Percentiles rank a stretch among this genome's conserved stretches.
Conservation (phyloP, 2,113 vertebrate genomes). For the Corynorhinus townsendii region DNA sequence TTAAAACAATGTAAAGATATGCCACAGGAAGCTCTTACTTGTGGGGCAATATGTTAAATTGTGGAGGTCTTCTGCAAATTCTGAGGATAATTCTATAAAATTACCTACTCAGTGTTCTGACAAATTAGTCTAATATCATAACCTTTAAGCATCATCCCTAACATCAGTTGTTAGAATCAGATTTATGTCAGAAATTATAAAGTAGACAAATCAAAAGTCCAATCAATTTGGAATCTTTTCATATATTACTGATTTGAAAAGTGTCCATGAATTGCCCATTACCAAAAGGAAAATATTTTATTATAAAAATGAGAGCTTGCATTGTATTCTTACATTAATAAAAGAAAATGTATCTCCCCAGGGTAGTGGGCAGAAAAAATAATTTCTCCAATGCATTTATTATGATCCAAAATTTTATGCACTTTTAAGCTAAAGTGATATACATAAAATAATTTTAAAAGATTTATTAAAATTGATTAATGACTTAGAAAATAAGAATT, state of each 20-base stretch:
- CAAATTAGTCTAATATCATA: neutral
- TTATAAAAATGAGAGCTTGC: neutral
- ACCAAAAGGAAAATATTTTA: neutral
- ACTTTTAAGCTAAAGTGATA: neutral
- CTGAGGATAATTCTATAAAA: constrained; percentile 2
- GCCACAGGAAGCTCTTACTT: neutral
- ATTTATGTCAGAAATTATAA: neutral
- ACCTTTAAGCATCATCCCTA: neutral
- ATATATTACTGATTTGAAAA: constrained; percentile 16
- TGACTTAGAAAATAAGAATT: constrained; percentile 27
- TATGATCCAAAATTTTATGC: neutral
- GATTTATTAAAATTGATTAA: constrained; percentile 23
- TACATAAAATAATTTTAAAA: neutral
- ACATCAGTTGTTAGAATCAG: neutral
- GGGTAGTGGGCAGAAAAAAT: neutral
- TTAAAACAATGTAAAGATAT: neutral
- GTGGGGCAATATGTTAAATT: neutral
- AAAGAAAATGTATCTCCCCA: neutral
- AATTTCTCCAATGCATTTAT: neutral
- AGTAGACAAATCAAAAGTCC: constrained; percentile 13
- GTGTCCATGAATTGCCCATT: neutral
- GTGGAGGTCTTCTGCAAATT: neutral
- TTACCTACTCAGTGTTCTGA: constrained; percentile 21
- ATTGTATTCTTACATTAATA: neutral
- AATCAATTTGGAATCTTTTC: constrained; percentile 3